Percentiles rank a stretch among this genome's conserved stretches.
Conservation (phyloP, 2,113 vertebrate species). For the Condylura cristata region DNA sequence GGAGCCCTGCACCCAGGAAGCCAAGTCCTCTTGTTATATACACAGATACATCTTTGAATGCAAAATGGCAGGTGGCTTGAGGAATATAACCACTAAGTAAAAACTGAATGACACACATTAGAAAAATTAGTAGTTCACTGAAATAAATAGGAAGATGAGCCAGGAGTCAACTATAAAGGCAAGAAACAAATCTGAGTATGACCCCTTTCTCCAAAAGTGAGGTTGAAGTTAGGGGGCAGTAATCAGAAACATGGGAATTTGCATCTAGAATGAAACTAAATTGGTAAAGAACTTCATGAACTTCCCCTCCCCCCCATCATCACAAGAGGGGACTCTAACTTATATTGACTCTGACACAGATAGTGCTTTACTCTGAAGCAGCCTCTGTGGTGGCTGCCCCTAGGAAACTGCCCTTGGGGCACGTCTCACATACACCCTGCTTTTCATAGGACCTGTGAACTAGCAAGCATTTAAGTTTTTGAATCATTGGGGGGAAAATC, state of each 20-base stretch:
- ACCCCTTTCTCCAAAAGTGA: background rate
- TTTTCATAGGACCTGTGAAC: background rate
- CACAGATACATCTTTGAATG: background rate
- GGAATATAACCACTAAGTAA: background rate
- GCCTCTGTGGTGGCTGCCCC: background rate
- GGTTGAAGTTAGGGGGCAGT: background rate
- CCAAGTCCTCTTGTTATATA: background rate
- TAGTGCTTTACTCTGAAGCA: background rate
- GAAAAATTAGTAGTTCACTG: background rate
- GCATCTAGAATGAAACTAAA: background rate
- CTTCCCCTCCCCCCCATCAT: background rate
- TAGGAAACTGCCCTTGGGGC: background rate
- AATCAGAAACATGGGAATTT: conserved; percentile 8
- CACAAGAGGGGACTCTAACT: background rate
- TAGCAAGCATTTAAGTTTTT: background rate
- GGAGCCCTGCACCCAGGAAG: background rate
- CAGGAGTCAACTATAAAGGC: background rate
- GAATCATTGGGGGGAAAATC: background rate
- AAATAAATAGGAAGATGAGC: background rate
- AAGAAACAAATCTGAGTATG: background rate
- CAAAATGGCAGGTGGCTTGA: background rate
- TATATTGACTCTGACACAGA: background rate
- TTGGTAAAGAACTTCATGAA: background rate
- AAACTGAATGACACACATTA: background rate
- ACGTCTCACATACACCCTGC: background rate